Conservation (phyloP, 1,140 invertebrate genomes). For the Microplitis mediator region DNA sequence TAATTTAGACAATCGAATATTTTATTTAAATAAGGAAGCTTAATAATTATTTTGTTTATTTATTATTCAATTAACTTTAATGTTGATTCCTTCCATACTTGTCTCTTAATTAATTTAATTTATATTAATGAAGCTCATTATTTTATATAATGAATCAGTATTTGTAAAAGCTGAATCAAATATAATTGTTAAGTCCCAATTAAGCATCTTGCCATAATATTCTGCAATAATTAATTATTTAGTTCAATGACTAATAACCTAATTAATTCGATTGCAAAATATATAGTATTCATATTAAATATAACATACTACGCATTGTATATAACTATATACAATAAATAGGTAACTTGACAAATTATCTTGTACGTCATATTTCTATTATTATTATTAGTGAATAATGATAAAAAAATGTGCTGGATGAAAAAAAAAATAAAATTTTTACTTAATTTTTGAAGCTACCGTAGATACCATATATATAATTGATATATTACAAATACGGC, state of each 20-base stretch:
- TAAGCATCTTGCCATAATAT: slow-evolving; percentile 47
- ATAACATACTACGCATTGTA: slow-evolving; percentile 55
- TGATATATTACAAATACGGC: slow-evolving; percentile 58
- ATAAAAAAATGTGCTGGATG: slow-evolving; percentile 49
- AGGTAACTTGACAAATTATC: slow-evolving; percentile 43
- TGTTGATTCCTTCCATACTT: no score
- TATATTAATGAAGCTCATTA: background rate
- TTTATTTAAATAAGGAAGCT: background rate
- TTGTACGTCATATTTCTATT: slow-evolving; percentile 47
- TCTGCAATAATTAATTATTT: slow-evolving; percentile 36
- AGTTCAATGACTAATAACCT: background rate
- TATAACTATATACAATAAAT: slow-evolving; percentile 58
- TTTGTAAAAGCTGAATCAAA: slow-evolving; percentile 34
- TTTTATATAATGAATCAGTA: background rate
- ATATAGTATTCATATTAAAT: slow-evolving; percentile 41
- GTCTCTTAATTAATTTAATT: background rate
- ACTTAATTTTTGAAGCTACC: slow-evolving; percentile 53
- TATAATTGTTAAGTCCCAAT: slow-evolving; percentile 13
- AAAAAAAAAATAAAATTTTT: slow-evolving; percentile 46
- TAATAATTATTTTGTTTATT: background rate
- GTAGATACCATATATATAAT: slow-evolving; percentile 53
- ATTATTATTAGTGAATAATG: slow-evolving; percentile 48
- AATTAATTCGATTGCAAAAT: slow-evolving; percentile 40
- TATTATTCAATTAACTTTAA: no score
- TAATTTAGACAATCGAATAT: slow-evolving; percentile 1